phyloP scores from a whole-genome alignment of 2,113 vertebrate species.

The Raphicerus campestris region DNA sequence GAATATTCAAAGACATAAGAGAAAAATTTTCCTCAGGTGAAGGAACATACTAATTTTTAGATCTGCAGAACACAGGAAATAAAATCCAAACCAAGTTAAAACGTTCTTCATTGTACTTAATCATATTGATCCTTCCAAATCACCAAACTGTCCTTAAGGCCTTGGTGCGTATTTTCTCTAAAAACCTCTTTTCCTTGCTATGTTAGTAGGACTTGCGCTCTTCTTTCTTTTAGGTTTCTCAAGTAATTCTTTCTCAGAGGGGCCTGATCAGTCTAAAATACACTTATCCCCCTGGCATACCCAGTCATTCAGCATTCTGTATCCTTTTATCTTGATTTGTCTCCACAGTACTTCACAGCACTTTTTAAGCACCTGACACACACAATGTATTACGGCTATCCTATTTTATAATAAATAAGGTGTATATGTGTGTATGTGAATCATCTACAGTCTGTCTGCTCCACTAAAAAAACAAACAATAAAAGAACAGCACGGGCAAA shows the following conservation, averaged over 20 bases:
- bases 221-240: not conserved
- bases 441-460: not conserved
- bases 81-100: slow-evolving; percentile 4
- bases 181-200: not conserved
- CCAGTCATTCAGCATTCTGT: not conserved
- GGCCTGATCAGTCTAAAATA: not conserved
- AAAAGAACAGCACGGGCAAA: not conserved
- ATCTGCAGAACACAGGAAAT: not conserved
- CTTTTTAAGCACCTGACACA: not conserved
- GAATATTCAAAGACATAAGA: not conserved
- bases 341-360: not conserved
- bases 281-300: not conserved
- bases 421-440: not conserved
- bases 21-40: not conserved
- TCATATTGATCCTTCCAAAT: not conserved
- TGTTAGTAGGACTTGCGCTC: not conserved
- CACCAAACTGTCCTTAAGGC: not conserved
- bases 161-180: not conserved
- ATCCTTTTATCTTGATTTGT: not conserved
- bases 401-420: not conserved
- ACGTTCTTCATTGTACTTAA: not conserved
- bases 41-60: not conserved
- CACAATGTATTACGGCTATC: not conserved
- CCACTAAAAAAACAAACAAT: not conserved
- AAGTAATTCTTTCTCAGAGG: not conserved